Conservation (phyloP, 1,140 invertebrate genomes). For the fruit fly (Drosophila melanogaster) region Release_6_plus_ISO1_MT NT_033777.3:24907501-24908000, state of each 20-base stretch:
- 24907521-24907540: slow-evolving; percentile 46
- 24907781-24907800: slow-evolving; percentile 63
- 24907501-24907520: slow-evolving; percentile 70
- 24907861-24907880: slow-evolving; percentile 62
- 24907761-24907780: slow-evolving; percentile 39
- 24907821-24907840: slow-evolving; percentile 66
- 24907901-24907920: slow-evolving; percentile 73
- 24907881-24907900: slow-evolving; percentile 76
- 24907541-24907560: slow-evolving; percentile 81
- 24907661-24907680: slow-evolving; percentile 29
- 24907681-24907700: slow-evolving; percentile 55
- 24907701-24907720: slow-evolving; percentile 52
- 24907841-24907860: slow-evolving; percentile 48
- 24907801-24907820: slow-evolving; percentile 62
- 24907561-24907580: slow-evolving; percentile 62
- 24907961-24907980: slow-evolving; percentile 78
- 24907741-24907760: slow-evolving; percentile 78
- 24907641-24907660: slow-evolving; percentile 22
- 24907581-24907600: slow-evolving; percentile 77
- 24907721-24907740: slow-evolving; percentile 72
- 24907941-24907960: slow-evolving; percentile 80
- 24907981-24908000: slow-evolving; percentile 39
- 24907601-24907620: slow-evolving; percentile 75
- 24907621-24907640: slow-evolving; percentile 65
- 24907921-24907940: slow-evolving; percentile 69